Evolutionary conservation across 2,797 vertebrate genomes (phyloP).

Genomic region (Cuniculus paca): DNA sequence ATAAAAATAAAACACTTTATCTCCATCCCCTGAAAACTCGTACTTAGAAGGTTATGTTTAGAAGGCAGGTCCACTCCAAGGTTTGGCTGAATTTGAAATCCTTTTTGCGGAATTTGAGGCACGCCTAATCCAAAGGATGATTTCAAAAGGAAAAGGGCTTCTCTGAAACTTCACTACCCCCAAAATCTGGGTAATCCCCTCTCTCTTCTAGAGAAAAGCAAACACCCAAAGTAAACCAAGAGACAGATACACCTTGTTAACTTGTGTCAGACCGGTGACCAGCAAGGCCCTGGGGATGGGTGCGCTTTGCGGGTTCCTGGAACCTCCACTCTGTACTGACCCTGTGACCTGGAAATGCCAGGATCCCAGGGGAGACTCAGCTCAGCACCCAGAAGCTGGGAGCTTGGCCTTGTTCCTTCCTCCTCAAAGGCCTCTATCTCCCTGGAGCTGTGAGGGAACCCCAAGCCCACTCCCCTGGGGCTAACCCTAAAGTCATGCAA

Average conservation of each 20-base stretch:
- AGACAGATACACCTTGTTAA: accelerated
- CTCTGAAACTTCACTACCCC: accelerated
- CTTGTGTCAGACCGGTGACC: accelerated
- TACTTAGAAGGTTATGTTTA: accelerated
- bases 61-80: background rate
- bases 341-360: background rate
- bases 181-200: accelerated
- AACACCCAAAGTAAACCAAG: background rate
- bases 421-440: background rate
- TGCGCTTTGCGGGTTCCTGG: background rate
- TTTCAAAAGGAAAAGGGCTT: background rate
- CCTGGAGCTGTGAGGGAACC: background rate
- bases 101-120: background rate
- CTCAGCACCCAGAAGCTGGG: background rate
- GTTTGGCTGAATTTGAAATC: background rate
- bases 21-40: background rate
- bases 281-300: accelerated
- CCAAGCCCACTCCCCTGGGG: background rate
- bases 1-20: background rate
- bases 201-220: background rate
- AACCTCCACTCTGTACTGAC: background rate
- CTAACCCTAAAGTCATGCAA: slow-evolving; percentile 57
- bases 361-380: background rate
- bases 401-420: background rate
- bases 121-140: background rate